A percentile compares a stretch with the other conserved stretches of the same genome.
Evolutionary conservation across 2,888 invertebrate genomes (phyloP).

Genomic region (Acholoe squamosa): DNA sequence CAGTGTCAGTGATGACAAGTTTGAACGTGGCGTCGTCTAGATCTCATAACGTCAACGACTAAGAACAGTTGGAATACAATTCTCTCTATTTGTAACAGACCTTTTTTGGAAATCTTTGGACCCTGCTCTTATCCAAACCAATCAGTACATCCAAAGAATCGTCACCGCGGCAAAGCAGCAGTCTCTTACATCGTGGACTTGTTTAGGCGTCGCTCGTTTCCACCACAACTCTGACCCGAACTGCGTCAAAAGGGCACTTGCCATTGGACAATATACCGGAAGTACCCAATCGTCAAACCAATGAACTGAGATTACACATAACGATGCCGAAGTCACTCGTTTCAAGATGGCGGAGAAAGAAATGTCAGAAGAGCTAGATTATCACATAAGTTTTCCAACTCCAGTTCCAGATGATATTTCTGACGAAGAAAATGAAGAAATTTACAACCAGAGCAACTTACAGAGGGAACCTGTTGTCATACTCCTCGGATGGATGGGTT

Average conservation of each 20-base stretch:
- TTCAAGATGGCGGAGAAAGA: slow-evolving; percentile 61
- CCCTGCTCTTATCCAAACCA: no score
- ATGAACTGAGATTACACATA: not conserved
- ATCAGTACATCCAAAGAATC: not conserved
- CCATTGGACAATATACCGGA: not conserved
- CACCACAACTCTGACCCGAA: slow-evolving; percentile 49
- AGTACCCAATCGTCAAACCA: not conserved
- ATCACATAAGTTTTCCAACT: slow-evolving; percentile 76
- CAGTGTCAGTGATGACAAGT: no score
- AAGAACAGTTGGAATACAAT: no score
- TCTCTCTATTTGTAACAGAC: no score
- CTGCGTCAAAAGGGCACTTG: not conserved
- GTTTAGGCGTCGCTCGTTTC: slow-evolving; percentile 53
- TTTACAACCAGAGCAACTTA: slow-evolving; percentile 56
- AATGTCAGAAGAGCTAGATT: slow-evolving; percentile 74
- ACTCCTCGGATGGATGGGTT: slow-evolving; percentile 91
- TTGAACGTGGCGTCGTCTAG: no score
- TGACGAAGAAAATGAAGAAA: slow-evolving; percentile 67
- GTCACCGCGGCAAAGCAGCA: not conserved
- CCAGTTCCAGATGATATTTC: slow-evolving; percentile 63
- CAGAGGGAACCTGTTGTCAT: slow-evolving; percentile 87
- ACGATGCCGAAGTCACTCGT: not conserved
- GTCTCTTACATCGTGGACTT: not conserved
- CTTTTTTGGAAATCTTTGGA: no score
- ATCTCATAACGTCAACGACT: no score